These are phyloP conservation scores for Gobio gobio DNA, from an alignment of 2,113 vertebrate genomes.

Conservation along the genomic window DNA sequence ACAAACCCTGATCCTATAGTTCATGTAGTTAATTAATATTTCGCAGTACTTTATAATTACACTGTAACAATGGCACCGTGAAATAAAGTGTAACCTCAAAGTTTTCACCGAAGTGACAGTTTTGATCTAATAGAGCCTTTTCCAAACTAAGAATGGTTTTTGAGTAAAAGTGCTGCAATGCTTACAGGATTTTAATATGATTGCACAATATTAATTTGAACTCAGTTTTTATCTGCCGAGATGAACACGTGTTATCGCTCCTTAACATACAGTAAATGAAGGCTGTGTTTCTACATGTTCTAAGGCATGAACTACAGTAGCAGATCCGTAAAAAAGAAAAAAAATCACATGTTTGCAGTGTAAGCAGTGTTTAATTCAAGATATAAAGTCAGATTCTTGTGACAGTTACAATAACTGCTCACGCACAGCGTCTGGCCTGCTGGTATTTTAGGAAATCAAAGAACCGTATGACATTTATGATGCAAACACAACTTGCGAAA, in stretches of 20 bases:
- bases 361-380: not conserved
- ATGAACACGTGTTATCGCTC: not conserved
- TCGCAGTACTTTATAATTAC: too few relatives aligned
- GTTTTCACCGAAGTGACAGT: not conserved
- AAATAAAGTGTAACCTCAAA: too few relatives aligned
- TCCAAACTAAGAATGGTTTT: not conserved
- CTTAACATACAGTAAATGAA: not conserved
- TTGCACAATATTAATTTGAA: not conserved
- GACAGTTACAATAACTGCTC: not conserved
- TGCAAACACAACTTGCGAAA: not conserved
- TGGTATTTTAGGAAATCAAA: conserved; percentile 38
- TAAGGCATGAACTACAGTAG: not conserved
- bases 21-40: too few relatives aligned
- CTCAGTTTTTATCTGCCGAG: not conserved
- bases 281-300: not conserved
- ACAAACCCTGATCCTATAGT: too few relatives aligned
- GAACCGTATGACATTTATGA: not conserved
- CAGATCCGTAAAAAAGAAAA: not conserved
- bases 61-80: too few relatives aligned
- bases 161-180: not conserved
- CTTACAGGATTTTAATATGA: too few relatives aligned
- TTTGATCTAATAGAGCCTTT: not conserved
- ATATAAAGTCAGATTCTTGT: conserved; percentile 36
- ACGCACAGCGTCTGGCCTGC: not conserved
- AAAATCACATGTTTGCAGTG: not conserved